phyloP scores from a whole-genome alignment of 2,888 invertebrate species.

The Antheraea assamensis region DNA sequence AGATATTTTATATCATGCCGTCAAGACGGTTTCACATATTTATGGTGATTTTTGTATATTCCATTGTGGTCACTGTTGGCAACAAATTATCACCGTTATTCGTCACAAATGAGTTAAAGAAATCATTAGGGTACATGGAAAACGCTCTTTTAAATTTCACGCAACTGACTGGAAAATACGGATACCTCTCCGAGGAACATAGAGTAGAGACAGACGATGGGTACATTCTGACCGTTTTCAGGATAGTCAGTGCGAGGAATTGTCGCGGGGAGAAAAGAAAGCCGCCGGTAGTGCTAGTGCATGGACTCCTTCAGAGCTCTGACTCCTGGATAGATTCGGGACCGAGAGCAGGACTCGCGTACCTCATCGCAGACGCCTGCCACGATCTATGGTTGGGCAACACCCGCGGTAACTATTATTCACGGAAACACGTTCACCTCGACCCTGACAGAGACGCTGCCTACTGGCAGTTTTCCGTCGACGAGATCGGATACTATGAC shows the following conservation, averaged over 20 bases:
- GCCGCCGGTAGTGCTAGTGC: conserved; percentile 62
- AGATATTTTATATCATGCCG: not conserved
- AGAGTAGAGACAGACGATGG: conserved; percentile 60
- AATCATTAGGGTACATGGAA: conserved; percentile 29
- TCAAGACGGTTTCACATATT: not conserved
- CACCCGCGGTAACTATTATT: conserved; percentile 55
- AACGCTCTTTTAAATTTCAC: conserved; percentile 34
- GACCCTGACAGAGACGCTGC: conserved; percentile 54
- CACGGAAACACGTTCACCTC: conserved; percentile 70
- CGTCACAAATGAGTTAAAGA: conserved; percentile 28
- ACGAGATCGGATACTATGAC: conserved; percentile 89
- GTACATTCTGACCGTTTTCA: conserved; percentile 56
- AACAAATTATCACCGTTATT: conserved; percentile 21
- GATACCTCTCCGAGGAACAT: conserved; percentile 56
- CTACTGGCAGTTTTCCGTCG: conserved; percentile 86
- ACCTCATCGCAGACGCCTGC: conserved; percentile 44
- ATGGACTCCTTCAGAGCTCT: conserved; percentile 61
- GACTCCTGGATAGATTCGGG: conserved; percentile 65
- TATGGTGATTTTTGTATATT: not conserved
- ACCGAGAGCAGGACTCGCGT: conserved; percentile 46
- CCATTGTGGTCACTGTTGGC: not conserved
- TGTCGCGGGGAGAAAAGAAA: conserved; percentile 22
- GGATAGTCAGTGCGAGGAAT: conserved; percentile 26
- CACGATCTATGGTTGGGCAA: conserved; percentile 41
- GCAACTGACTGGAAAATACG: conserved; percentile 36